phyloP scores from a whole-genome alignment of 2,888 invertebrate genomes.

The Nomada ferruginata region DNA sequence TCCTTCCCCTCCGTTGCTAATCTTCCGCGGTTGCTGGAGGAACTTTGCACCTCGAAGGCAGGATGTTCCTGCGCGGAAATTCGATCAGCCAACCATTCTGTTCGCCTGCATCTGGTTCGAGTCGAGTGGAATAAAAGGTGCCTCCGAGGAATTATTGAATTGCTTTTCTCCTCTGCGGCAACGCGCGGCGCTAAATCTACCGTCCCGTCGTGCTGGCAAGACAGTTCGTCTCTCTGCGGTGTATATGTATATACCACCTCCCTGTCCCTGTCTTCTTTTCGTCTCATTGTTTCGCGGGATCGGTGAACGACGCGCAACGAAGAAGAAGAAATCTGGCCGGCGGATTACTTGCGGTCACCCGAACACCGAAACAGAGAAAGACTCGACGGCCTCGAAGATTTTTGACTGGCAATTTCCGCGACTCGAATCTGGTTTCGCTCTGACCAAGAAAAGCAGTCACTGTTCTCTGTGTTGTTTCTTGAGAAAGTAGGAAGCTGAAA shows the following conservation, averaged over 20 bases:
- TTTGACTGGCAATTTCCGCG: slow-evolving; percentile 23
- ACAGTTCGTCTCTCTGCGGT: not conserved
- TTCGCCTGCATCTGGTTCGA: not conserved
- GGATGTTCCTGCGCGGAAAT: slow-evolving; percentile 8
- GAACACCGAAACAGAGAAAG: slow-evolving; percentile 9
- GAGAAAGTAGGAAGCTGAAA: slow-evolving; percentile 29
- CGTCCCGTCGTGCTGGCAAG: not conserved
- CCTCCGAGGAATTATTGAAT: not conserved
- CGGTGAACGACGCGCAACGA: slow-evolving; percentile 5
- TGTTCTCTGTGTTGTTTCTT: slow-evolving; percentile 36
- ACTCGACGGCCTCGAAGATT: slow-evolving; percentile 9
- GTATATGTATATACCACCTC: too few species aligned
- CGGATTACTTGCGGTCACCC: slow-evolving; percentile 15
- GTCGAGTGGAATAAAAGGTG: slow-evolving; percentile 10
- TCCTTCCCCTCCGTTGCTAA: not conserved
- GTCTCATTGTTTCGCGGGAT: not conserved
- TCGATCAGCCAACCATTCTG: slow-evolving; percentile 7
- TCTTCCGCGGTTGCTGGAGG: not conserved
- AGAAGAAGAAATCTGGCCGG: not conserved
- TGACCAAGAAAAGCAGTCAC: slow-evolving; percentile 19
- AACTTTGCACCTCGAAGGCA: not conserved
- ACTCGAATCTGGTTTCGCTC: slow-evolving; percentile 60
- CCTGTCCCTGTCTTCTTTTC: not conserved
- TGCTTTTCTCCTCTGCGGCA: not conserved
- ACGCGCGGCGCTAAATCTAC: not conserved